A percentile compares a stretch with the other conserved stretches of the same genome.
Conservation (phyloP, 2,888 invertebrate species). For the Drosophila buzzatii region DNA sequence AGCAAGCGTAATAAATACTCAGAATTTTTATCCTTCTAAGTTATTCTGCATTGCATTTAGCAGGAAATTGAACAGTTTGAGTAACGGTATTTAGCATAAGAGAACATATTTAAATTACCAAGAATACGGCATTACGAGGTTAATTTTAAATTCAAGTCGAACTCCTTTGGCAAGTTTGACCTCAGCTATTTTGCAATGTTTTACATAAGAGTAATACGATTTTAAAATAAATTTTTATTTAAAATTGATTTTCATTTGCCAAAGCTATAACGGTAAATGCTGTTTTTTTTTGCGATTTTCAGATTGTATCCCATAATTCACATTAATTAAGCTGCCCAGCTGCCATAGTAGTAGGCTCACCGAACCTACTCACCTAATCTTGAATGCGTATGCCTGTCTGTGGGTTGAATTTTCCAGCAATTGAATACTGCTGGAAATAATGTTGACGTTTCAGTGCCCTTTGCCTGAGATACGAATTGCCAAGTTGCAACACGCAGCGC, state of each 20-base stretch:
- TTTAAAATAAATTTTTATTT: no score
- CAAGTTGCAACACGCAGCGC: slow-evolving; percentile 23
- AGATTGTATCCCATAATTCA: not conserved
- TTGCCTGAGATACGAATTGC: slow-evolving; percentile 28
- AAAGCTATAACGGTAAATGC: not conserved
- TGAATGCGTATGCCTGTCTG: not conserved
- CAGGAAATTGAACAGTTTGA: not conserved
- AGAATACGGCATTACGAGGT: not conserved
- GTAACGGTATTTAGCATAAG: not conserved
- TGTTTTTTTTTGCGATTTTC: not conserved
- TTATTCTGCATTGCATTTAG: not conserved
- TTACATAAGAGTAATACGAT: not conserved
- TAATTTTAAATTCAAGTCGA: not conserved
- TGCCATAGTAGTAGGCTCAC: not conserved
- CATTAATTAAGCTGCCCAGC: not conserved
- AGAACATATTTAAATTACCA: not conserved
- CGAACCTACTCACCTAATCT: not conserved
- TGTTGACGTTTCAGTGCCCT: slow-evolving; percentile 19
- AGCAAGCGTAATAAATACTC: not conserved
- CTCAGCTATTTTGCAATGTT: not conserved
- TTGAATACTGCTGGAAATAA: slow-evolving; percentile 49
- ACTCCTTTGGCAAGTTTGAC: not conserved
- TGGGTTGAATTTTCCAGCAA: slow-evolving; percentile 61
- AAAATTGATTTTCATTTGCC: no score
- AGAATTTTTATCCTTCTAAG: not conserved